phyloP scores from a whole-genome alignment of 2,113 vertebrate species.

The Ceuthmochares aereus region DNA sequence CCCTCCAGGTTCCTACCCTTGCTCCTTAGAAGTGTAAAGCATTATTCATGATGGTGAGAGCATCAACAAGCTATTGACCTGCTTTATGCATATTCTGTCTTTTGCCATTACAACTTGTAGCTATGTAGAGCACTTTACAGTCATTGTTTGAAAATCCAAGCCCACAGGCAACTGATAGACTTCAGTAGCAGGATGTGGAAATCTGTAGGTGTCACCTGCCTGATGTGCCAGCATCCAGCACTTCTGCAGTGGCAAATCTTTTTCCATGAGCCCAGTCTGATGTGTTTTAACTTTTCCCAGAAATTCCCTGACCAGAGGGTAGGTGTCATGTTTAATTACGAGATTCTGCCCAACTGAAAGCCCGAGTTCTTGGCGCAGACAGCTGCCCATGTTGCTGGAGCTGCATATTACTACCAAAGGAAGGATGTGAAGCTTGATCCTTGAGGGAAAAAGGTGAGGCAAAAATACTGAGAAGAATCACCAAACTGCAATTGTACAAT shows the following conservation, averaged over 20 bases:
- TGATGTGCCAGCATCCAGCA: background rate
- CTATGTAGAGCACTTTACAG: background rate
- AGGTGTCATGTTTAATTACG: slow-evolving; percentile 89
- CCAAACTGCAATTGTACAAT: background rate
- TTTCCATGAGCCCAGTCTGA: background rate
- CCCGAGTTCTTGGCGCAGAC: slow-evolving; percentile 95
- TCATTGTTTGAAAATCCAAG: background rate
- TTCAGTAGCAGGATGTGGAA: background rate
- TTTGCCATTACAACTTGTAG: background rate
- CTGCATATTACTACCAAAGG: slow-evolving; percentile 90
- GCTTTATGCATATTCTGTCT: background rate
- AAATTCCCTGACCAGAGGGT: slow-evolving; percentile 82
- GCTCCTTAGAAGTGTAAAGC: background rate
- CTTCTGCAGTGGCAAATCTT: background rate
- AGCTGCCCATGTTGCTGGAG: slow-evolving; percentile 91
- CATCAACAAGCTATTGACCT: background rate
- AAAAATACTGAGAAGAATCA: background rate
- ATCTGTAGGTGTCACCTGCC: background rate
- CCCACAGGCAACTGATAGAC: rapidly evolving
- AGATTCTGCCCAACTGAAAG: slow-evolving; percentile 90
- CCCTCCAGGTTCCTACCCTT: background rate
- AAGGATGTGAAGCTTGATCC: slow-evolving; percentile 86
- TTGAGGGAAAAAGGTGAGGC: slow-evolving; percentile 87
- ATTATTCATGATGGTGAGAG: background rate
- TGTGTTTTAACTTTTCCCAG: slow-evolving; percentile 64